Evolutionary conservation across 2,888 invertebrate genomes (phyloP), one percentile per base, ranked within the genome.

Genomic region (Sclerodermus sp.): DNA sequence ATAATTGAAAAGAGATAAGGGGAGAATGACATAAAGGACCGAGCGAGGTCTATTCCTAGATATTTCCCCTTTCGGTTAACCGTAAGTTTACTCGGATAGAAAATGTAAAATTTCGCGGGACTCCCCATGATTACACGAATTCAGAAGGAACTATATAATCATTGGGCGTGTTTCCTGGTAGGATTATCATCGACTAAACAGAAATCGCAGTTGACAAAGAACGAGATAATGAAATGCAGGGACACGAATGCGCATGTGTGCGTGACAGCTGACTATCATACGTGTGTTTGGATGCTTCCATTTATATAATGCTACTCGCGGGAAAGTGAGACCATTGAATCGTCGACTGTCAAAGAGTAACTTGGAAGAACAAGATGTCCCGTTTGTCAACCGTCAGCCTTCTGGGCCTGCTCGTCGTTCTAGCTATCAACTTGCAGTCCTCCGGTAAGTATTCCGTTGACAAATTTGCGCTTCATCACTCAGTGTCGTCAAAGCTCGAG

Each of bases 251-350:
- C 29, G 45, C 54, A 39, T 14, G n/a, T 12, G 42, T 45, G 51
- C 38, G 30, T 34, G 37, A 23, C 23, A 23, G 23, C 23, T 31
- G 46, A 37, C 30, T 12, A n/a, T n/a, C 17, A 40, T 38, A 45
- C 48, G 45, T 47, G 42, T 34, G 45, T 17, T 39, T 40, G 49
- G 53, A 58, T 49, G 57, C 55, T 58, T 66, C 46, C 62, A 61
- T 70, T 68, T 70, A 71, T 71, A 71, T 71, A 71, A 68, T 59
- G 68, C 57, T 60, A 57, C 60, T 17, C 42, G 49, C 57, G 64
- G 60, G 62, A 70, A 70, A 67, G 70, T 65, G 58, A 59, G 60
- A 68, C 52, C 73, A 73, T 67, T 73, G 62, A 68, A 64, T 64
- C 67, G 67, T 60, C 55, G 63, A 62, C 69, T 66, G 67, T 71